Percentiles rank a stretch among this genome's conserved stretches.
Conservation (phyloP, 2,797 vertebrate genomes). For the Notoglanidium macrostoma region DNA sequence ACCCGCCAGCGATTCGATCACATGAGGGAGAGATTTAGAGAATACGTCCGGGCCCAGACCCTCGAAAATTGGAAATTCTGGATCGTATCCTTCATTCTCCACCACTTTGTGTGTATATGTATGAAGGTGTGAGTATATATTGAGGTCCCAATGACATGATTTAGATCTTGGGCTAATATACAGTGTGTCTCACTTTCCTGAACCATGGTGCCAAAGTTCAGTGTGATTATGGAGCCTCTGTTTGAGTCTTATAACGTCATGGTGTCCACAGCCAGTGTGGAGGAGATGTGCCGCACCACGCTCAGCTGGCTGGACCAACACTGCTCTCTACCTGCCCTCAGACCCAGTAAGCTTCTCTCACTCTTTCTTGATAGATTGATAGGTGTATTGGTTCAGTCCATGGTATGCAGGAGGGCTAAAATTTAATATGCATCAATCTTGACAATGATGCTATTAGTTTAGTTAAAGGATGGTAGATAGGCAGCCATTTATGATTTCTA, state of each 20-base stretch:
- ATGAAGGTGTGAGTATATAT: background rate
- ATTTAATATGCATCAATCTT: background rate
- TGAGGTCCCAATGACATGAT: background rate
- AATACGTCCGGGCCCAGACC: conserved; percentile 87
- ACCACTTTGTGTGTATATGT: background rate
- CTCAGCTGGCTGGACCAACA: conserved; percentile 94
- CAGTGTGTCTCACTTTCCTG: conserved; percentile 65
- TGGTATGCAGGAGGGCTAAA: background rate
- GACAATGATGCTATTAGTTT: background rate
- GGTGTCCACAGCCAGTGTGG: conserved; percentile 91
- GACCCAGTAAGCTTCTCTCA: conserved; percentile 81
- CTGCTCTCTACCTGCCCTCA: conserved; percentile 88
- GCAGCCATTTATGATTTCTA: background rate
- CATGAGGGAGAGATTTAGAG: conserved; percentile 92
- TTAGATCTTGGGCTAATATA: background rate
- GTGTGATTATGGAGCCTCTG: conserved; percentile 91
- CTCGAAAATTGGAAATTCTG: conserved; percentile 99
- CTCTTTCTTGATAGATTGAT: background rate
- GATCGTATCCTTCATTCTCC: conserved; percentile 88
- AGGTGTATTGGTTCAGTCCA: background rate
- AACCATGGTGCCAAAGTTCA: conserved; percentile 83
- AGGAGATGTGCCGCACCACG: conserved; percentile 89
- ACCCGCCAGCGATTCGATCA: conserved; percentile 93
- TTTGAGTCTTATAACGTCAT: conserved; percentile 96
- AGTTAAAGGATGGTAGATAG: background rate